phyloP scores from a whole-genome alignment of 2,797 vertebrate genomes.

The Iguana delicatissima region DNA sequence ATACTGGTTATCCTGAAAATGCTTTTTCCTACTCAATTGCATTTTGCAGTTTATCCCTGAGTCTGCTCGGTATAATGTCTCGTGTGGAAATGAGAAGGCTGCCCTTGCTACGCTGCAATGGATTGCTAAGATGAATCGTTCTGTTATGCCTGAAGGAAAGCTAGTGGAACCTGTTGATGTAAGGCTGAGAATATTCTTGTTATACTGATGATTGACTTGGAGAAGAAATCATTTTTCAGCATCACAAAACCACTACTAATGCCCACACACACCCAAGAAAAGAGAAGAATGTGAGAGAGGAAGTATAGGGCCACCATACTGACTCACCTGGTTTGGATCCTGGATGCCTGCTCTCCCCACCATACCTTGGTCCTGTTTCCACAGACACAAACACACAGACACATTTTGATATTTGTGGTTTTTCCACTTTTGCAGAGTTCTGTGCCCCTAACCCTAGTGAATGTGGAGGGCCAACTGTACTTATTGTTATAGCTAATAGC shows the following conservation, averaged over 20 bases:
- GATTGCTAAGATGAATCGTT: conserved; percentile 87
- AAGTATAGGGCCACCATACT: too few relatives aligned
- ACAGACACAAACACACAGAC: too few relatives aligned
- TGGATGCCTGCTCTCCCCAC: too few relatives aligned
- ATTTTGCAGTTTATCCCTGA: conserved; percentile 91
- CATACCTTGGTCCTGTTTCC: too few relatives aligned
- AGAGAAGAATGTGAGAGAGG: too few relatives aligned
- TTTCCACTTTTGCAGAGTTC: too few relatives aligned
- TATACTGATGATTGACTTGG: neutral
- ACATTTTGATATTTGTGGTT: too few relatives aligned
- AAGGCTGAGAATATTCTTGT: conserved; percentile 29
- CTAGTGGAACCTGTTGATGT: conserved; percentile 84
- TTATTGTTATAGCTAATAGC: neutral
- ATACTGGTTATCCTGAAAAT: rapidly evolving
- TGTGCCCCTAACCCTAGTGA: too few relatives aligned
- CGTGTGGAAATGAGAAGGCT: conserved; percentile 82
- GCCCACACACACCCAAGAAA: too few relatives aligned
- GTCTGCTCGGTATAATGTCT: conserved; percentile 90
- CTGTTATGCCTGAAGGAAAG: conserved; percentile 83
- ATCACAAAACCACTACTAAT: too few relatives aligned
- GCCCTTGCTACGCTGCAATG: conserved; percentile 83
- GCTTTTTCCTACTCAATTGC: neutral
- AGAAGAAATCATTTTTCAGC: neutral
- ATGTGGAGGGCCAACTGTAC: neutral
- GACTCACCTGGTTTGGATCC: too few relatives aligned